Conservation (phyloP, 2,888 invertebrate genomes). For the Calliopum simillimum region DNA sequence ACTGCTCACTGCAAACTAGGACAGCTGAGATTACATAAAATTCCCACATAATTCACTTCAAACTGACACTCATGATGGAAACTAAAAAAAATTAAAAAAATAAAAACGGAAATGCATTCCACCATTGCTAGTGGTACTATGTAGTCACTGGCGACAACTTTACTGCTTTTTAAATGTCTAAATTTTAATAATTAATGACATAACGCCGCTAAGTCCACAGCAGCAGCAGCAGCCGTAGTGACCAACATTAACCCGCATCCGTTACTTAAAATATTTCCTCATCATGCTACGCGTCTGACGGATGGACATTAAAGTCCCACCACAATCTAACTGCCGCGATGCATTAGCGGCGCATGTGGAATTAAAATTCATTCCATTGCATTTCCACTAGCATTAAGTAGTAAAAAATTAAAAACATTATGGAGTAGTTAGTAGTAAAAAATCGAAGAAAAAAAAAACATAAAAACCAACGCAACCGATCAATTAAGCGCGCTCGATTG, state of each 20-base stretch:
- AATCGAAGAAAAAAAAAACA: background rate
- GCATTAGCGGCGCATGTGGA: background rate
- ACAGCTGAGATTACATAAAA: slow-evolving; percentile 42
- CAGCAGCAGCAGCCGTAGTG: too few species aligned
- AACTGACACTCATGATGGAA: too few species aligned
- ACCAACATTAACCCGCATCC: slow-evolving; percentile 1
- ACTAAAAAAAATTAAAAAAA: too few species aligned
- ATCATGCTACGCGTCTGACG: background rate
- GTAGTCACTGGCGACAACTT: background rate
- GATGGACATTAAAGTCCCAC: background rate
- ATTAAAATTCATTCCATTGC: slow-evolving; percentile 18
- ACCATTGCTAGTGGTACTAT: background rate
- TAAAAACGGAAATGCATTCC: background rate
- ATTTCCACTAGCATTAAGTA: slow-evolving; percentile 8
- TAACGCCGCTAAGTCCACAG: slow-evolving; percentile 5
- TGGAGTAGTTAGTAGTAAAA: background rate
- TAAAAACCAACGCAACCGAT: slow-evolving; percentile 8
- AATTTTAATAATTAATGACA: slow-evolving; percentile 18
- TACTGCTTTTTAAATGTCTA: slow-evolving; percentile 6
- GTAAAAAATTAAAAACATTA: background rate
- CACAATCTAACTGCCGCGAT: background rate
- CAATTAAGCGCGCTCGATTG: slow-evolving; percentile 22
- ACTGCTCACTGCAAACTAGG: slow-evolving; percentile 46
- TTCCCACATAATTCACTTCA: slow-evolving; percentile 38
- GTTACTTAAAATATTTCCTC: slow-evolving; percentile 18